Percentiles rank a stretch among this genome's conserved stretches.
phyloP scores from a whole-genome alignment of 2,888 invertebrate genomes.

The Hetaerina titia region DNA sequence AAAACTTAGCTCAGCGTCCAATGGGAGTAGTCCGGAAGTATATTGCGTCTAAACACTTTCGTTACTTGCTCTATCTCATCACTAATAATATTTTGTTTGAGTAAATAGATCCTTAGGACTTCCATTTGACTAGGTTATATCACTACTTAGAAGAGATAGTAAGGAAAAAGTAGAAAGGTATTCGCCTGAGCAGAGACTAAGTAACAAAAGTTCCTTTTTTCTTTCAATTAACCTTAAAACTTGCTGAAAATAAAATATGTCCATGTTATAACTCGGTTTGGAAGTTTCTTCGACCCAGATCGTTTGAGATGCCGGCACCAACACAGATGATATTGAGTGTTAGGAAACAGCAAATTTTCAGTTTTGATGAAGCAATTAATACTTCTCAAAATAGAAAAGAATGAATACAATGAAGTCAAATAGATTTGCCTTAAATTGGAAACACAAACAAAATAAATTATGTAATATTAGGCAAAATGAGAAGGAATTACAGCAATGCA shows the following conservation, averaged over 20 bases:
- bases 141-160: not conserved
- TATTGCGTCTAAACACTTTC: not conserved
- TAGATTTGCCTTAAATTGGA: too few relatives aligned
- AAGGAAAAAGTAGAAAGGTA: not conserved
- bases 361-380: too few relatives aligned
- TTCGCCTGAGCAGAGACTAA: not conserved
- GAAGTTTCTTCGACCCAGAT: not conserved
- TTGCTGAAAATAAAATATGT: not conserved
- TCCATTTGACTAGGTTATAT: not conserved
- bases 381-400: too few relatives aligned
- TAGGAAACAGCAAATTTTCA: too few relatives aligned
- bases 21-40: not conserved
- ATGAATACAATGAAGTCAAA: too few relatives aligned
- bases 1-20: not conserved
- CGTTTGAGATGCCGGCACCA: not conserved
- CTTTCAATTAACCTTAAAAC: not conserved
- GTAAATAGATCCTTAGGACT: slow-evolving; percentile 28
- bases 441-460: too few relatives aligned
- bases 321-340: not conserved
- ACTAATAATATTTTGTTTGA: slow-evolving; percentile 17
- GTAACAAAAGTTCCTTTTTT: not conserved
- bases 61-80: not conserved
- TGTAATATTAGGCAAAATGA: too few relatives aligned
- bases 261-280: not conserved
- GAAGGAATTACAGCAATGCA: too few relatives aligned